phyloP scores from a whole-genome alignment of 2,797 vertebrate genomes.

The Hypotaenidia philippensis region DNA sequence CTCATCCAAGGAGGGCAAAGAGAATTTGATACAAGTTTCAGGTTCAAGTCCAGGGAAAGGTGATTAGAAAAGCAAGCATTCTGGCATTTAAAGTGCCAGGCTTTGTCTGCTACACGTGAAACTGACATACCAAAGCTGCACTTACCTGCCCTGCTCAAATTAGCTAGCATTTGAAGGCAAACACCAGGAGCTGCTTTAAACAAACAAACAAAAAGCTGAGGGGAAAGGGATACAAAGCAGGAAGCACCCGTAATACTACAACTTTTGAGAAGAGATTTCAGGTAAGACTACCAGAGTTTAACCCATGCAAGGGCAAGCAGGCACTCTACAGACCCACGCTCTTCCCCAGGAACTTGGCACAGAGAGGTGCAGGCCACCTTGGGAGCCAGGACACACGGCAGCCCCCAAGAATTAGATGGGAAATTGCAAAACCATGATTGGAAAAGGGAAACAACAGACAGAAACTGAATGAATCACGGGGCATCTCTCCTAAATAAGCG shows the following conservation, averaged over 20 bases:
- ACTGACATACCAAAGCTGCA: neutral
- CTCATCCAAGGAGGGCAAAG: neutral
- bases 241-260: neutral
- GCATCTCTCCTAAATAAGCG: slow-evolving; percentile 38
- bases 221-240: accelerated
- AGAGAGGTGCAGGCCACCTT: neutral
- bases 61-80: neutral
- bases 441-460: neutral
- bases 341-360: neutral
- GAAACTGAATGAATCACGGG: neutral
- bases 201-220: accelerated
- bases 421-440: neutral
- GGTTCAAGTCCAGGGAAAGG: neutral
- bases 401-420: neutral
- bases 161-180: neutral
- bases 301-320: neutral
- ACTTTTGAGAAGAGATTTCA: neutral
- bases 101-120: neutral
- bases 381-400: neutral
- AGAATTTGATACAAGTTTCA: neutral
- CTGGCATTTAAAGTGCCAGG: neutral
- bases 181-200: neutral
- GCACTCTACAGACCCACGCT: neutral
- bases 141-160: neutral
- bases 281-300: neutral